Evolutionary conservation across 2,113 vertebrate species (phyloP), one percentile per base, ranked within the genome.

Genomic region (Papio anubis): DNA sequence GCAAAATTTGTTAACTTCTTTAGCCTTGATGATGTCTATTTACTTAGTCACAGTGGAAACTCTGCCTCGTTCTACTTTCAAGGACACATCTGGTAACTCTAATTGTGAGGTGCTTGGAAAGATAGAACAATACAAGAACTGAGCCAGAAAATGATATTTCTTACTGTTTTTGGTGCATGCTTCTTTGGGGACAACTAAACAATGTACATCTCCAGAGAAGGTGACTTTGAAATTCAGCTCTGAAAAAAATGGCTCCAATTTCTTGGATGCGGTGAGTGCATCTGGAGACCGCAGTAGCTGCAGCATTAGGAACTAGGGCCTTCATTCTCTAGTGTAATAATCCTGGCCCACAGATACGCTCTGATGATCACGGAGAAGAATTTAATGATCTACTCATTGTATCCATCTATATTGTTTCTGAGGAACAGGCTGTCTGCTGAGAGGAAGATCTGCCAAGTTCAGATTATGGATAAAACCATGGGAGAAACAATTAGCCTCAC

Each of bases 191-290:
- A 23, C 0, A 8, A 17, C 8, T 43, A 64, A 88, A 85, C 27
- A 81, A 25, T 59, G 3, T 11, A 75, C 1, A 40, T 94, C 4
- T 7, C 45, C 40, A 61, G 11, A 50, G 59, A 93, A 86, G 23
- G 11, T 96, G 94, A 86, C 79, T 83, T 97, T 93, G 38, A 86
- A 83, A 82, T 82, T 17, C 61, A 89, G 13, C 27, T 80, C 45
- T 73, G 30, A 84, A 80, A 80, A 64, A 73, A 68, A 89, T 21
- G 23, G 5, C 17, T 75, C 5, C 48, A 48, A 38, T 11, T 64
- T 32, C 61, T 64, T 64, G 30, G 61, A 30, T 14, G 12, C 12
- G 23, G 4, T 70, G 57, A 88, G 16, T 82, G 0, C 20, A 38
- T 59, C 5, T 48, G 83, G 59, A 93, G 43, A 75, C 27, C 20